A percentile compares a stretch with the other conserved stretches of the same genome.
These are phyloP conservation scores for Ophraella communa DNA, from an alignment of 2,888 invertebrate genomes.

Conservation along the genomic window DNA sequence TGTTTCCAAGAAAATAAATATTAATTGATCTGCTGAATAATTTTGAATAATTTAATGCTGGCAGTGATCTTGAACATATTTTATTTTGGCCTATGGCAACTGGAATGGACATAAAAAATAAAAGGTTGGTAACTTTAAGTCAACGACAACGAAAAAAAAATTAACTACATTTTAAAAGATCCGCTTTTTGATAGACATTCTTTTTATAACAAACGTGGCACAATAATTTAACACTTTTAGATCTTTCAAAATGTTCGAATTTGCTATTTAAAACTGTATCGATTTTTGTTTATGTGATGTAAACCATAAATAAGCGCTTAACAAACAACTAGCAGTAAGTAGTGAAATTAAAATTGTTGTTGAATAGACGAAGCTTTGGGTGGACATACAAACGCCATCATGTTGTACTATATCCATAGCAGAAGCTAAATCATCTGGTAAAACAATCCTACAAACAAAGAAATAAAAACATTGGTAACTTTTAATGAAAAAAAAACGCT, in stretches of 20 bases:
- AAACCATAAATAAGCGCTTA: constrained; percentile 64
- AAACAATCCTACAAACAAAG: constrained; percentile 61
- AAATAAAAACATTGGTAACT: too few species aligned
- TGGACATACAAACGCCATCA: constrained; percentile 69
- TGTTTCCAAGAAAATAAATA: too few species aligned
- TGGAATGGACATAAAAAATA: too few species aligned
- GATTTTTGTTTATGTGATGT: constrained; percentile 48
- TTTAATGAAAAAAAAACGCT: too few species aligned
- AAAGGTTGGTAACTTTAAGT: background rate
- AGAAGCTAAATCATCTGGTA: constrained; percentile 69
- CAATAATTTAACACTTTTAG: background rate
- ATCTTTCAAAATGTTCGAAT: background rate
- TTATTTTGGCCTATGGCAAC: too few species aligned
- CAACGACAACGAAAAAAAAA: too few species aligned
- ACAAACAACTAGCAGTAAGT: constrained; percentile 65
- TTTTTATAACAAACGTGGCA: background rate
- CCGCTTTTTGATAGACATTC: background rate
- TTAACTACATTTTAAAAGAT: background rate
- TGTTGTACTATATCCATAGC: constrained; percentile 31
- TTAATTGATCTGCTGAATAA: background rate
- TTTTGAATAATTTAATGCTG: background rate
- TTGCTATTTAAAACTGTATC: background rate
- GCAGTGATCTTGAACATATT: background rate
- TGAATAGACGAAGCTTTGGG: constrained; percentile 69
- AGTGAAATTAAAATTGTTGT: constrained; percentile 67